Conservation (phyloP, 1,140 invertebrate genomes). For the Nymphalis io region DNA sequence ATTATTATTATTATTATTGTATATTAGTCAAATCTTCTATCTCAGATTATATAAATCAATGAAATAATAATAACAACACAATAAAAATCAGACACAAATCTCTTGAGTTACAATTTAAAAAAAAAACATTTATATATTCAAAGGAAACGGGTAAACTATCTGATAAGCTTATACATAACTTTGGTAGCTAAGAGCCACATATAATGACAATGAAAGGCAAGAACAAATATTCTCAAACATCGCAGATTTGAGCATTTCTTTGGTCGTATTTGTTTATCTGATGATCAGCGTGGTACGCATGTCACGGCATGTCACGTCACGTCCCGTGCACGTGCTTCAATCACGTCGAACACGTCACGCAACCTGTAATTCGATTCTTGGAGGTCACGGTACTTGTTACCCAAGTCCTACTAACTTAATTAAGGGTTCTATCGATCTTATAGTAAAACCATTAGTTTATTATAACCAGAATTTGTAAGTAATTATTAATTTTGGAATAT, state of each 20-base stretch:
- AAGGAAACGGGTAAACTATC: not conserved
- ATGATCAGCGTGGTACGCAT: constrained; percentile 41
- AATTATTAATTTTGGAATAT: constrained; percentile 18
- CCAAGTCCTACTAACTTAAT: constrained; percentile 24
- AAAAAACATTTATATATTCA: not conserved
- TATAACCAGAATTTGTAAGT: constrained; percentile 4
- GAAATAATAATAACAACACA: too few relatives aligned
- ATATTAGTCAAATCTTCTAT: too few relatives aligned
- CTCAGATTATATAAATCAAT: too few relatives aligned
- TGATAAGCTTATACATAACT: not conserved
- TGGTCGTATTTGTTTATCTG: constrained; percentile 38
- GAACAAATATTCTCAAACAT: constrained; percentile 3
- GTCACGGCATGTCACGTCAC: constrained; percentile 49
- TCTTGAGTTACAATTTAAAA: too few relatives aligned
- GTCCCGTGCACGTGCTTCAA: constrained; percentile 56
- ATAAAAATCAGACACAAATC: too few relatives aligned
- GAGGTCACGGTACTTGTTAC: constrained; percentile 23
- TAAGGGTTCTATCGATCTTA: constrained; percentile 28
- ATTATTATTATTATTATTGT: too few relatives aligned
- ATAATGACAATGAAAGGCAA: not conserved
- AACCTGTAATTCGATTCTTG: constrained; percentile 41
- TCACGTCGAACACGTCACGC: constrained; percentile 52
- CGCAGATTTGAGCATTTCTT: constrained; percentile 1
- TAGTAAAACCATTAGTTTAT: constrained; percentile 35
- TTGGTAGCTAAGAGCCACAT: not conserved